Evolutionary conservation across 2,888 invertebrate genomes (phyloP).

Genomic region (Ellobium chinense): DNA sequence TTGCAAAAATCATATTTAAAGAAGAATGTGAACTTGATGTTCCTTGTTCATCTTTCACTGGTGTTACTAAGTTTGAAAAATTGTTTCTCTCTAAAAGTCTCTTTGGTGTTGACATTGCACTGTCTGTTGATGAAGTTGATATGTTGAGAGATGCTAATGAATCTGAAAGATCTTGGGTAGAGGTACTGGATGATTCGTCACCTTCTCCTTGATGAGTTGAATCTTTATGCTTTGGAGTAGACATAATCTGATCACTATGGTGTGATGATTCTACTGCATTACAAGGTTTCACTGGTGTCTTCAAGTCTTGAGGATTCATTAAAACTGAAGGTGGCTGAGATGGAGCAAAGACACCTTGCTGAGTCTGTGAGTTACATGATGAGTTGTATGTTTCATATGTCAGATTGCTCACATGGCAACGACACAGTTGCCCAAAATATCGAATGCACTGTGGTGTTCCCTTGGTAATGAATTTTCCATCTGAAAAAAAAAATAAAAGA

Average conservation of each 20-base stretch:
- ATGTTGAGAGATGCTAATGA: constrained; percentile 26
- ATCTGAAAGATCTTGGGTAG: constrained; percentile 8
- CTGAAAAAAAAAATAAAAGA: no score
- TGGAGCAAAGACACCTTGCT: neutral
- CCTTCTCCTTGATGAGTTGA: neutral
- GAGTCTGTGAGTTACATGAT: neutral
- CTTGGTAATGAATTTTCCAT: constrained; percentile 53
- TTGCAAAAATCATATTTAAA: neutral
- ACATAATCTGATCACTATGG: neutral
- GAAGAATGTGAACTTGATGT: neutral
- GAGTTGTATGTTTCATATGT: neutral
- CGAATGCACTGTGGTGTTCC: constrained; percentile 51
- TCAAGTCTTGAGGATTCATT: neutral
- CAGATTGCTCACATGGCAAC: constrained; percentile 54
- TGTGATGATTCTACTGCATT: neutral
- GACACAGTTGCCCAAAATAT: constrained; percentile 67
- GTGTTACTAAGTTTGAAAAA: constrained; percentile 19
- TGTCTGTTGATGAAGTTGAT: neutral
- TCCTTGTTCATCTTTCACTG: neutral
- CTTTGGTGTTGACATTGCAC: constrained; percentile 5
- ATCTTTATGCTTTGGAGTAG: no score
- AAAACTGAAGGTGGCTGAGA: neutral
- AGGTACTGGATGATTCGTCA: neutral
- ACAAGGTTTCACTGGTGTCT: neutral
- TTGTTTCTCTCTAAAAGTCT: neutral